Conservation (phyloP, 2,113 vertebrate genomes). For the Rattus rattus region DNA sequence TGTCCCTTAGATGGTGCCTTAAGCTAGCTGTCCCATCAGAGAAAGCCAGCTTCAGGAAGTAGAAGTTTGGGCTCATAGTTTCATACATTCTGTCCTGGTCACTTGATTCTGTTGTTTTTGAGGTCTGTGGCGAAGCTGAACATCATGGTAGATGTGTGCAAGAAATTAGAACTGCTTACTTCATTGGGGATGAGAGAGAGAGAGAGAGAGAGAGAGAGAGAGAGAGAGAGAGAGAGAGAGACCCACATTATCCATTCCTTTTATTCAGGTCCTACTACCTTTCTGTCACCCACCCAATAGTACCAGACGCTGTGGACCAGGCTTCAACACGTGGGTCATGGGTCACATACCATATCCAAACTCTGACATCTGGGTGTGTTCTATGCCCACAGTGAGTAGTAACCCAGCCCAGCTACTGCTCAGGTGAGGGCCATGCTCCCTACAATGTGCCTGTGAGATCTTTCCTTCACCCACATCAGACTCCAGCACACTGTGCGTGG, state of each 20-base stretch:
- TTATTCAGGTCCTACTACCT: background rate
- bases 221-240: background rate
- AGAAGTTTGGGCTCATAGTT: background rate
- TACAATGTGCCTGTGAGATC: background rate
- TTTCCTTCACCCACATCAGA: background rate
- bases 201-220: background rate
- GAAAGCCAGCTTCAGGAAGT: background rate
- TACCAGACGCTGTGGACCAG: background rate
- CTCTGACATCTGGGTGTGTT: rapidly evolving
- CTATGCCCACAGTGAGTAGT: background rate
- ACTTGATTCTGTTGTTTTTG: background rate
- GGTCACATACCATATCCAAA: background rate
- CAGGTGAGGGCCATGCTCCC: background rate
- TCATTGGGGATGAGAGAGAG: background rate
- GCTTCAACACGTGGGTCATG: no score
- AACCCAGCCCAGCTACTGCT: background rate
- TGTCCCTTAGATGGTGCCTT: no score
- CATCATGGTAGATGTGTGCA: background rate
- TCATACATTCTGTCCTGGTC: background rate
- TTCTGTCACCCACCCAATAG: background rate
- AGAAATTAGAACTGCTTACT: background rate
- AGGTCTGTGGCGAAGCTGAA: background rate
- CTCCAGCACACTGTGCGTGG: background rate
- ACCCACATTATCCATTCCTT: background rate
- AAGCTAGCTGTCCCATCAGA: background rate